phyloP scores from a whole-genome alignment of 2,113 vertebrate genomes.

The Ammospiza caudacuta region DNA sequence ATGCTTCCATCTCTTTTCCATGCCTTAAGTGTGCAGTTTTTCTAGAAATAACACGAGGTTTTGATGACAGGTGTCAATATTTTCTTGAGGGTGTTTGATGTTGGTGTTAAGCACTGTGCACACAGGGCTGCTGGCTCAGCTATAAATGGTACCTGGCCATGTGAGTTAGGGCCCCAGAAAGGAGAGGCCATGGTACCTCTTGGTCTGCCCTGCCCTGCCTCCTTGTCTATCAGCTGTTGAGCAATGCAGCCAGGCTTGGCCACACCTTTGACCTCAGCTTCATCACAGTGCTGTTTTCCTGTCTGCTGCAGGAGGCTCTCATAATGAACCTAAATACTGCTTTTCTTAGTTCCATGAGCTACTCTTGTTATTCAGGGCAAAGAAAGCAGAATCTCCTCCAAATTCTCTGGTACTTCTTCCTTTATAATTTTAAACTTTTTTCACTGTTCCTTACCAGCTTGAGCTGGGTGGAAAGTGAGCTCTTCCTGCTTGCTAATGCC shows the following conservation, averaged over 20 bases:
- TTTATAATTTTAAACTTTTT: background rate
- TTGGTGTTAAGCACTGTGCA: background rate
- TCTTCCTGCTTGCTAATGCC: background rate
- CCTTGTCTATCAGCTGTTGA: background rate
- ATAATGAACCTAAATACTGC: background rate
- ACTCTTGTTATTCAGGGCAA: background rate
- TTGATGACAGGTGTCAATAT: accelerated
- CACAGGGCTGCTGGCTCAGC: background rate
- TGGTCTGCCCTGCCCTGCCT: background rate
- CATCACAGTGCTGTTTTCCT: background rate
- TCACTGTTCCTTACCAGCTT: background rate
- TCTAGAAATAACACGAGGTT: background rate
- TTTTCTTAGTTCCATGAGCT: background rate
- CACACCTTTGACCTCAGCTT: background rate
- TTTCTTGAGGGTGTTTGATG: background rate
- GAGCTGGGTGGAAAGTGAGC: background rate
- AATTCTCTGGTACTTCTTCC: background rate
- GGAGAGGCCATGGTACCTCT: background rate
- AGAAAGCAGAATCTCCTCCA: background rate
- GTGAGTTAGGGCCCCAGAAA: background rate
- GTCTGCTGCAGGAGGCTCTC: background rate
- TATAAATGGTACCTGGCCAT: background rate
- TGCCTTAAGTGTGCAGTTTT: background rate
- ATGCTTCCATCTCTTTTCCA: background rate
- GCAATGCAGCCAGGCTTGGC: background rate